phyloP scores from a whole-genome alignment of 2,797 vertebrate species.

The Aplochiton taeniatus region DNA sequence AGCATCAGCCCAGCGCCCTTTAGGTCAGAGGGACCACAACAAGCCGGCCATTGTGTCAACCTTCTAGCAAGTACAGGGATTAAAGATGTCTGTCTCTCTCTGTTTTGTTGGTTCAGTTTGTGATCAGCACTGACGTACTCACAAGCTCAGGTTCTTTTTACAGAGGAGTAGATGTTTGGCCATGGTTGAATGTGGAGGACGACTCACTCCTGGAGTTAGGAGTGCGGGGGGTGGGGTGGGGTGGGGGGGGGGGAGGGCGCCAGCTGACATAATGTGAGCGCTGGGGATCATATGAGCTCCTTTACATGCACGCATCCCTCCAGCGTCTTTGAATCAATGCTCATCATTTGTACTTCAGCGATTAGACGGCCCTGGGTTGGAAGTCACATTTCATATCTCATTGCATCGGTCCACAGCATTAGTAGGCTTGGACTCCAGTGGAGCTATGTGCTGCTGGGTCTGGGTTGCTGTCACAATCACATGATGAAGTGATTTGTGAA shows the following conservation, averaged over 20 bases:
- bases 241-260: no score
- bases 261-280: constrained; percentile 41
- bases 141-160: constrained; percentile 36
- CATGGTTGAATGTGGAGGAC: constrained; percentile 26
- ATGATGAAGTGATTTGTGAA: constrained; percentile 45
- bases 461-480: constrained; percentile 15
- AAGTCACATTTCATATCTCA: not conserved
- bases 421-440: not conserved
- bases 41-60: constrained; percentile 41
- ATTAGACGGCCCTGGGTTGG: constrained; percentile 19
- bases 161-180: constrained; percentile 45
- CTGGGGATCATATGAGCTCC: constrained; percentile 33
- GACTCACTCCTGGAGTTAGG: no score
- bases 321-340: not conserved
- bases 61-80: not conserved
- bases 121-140: constrained; percentile 18
- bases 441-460: constrained; percentile 15
- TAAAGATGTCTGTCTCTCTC: constrained; percentile 20
- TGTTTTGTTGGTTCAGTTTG: not conserved
- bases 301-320: constrained; percentile 3
- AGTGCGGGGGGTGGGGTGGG: not conserved
- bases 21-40: constrained; percentile 35
- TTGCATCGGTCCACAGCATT: constrained; percentile 1
- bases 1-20: constrained; percentile 20
- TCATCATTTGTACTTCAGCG: not conserved